phyloP scores from a whole-genome alignment of 2,113 vertebrate species.

The Prunella himalayana region DNA sequence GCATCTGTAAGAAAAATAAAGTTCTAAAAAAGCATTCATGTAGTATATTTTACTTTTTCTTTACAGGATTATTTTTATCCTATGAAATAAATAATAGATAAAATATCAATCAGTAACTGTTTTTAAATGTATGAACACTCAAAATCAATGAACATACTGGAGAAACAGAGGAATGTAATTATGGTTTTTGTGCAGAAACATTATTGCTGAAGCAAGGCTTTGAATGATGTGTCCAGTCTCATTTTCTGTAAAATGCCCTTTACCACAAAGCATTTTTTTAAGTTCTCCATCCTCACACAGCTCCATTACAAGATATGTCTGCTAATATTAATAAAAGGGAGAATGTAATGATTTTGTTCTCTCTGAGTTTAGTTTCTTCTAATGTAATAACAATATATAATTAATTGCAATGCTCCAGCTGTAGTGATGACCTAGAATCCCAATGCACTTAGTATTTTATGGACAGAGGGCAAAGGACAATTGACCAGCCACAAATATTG shows the following conservation, averaged over 20 bases:
- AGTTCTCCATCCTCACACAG: constrained; percentile 84
- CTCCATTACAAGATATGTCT: constrained; percentile 83
- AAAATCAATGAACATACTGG: not conserved
- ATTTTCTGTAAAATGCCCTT: constrained; percentile 78
- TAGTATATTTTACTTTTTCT: not conserved
- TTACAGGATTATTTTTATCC: not conserved
- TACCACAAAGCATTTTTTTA: constrained; percentile 74
- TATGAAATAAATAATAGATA: not conserved
- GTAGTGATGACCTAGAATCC: not conserved
- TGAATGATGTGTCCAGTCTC: constrained; percentile 81
- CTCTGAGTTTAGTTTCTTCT: not conserved
- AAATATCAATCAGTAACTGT: not conserved
- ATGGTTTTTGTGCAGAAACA: constrained; percentile 82
- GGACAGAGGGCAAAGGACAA: not conserved
- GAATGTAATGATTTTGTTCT: not conserved
- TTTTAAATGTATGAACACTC: not conserved
- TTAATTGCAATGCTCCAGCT: not conserved
- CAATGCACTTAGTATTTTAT: not conserved
- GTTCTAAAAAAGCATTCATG: not conserved
- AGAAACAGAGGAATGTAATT: constrained; percentile 8
- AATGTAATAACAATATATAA: not conserved
- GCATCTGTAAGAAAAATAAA: not conserved
- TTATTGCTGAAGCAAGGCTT: constrained; percentile 77
- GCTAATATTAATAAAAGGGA: constrained; percentile 64
- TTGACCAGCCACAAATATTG: not conserved